phyloP scores from a whole-genome alignment of 2,797 vertebrate genomes.

The Anabacerthia variegaticeps region DNA sequence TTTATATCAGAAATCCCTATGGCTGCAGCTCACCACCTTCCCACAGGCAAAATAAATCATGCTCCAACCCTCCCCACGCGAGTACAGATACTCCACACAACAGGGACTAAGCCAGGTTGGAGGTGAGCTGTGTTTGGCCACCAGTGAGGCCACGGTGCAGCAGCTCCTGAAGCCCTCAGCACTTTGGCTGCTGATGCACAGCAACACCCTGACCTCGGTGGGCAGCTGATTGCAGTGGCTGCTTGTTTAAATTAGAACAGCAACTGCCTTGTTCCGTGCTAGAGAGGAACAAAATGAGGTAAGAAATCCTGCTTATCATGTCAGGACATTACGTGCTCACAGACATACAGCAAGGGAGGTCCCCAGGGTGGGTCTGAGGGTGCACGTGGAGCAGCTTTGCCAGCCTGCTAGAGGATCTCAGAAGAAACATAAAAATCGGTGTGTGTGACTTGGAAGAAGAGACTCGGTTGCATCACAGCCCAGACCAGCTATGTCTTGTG shows the following conservation, averaged over 20 bases:
- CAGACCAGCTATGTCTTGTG: slow-evolving; percentile 45
- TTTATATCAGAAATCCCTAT: background rate
- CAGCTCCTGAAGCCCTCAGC: background rate
- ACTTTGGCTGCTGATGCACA: background rate
- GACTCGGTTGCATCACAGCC: slow-evolving; percentile 1
- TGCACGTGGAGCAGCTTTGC: background rate
- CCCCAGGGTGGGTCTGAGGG: background rate
- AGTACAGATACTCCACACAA: background rate
- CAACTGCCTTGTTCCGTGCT: background rate
- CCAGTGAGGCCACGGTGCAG: rapidly evolving
- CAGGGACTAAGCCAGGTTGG: background rate
- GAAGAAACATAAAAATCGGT: background rate
- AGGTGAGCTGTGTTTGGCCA: background rate
- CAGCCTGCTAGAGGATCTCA: background rate
- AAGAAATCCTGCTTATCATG: background rate
- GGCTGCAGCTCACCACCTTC: background rate
- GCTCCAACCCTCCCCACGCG: background rate
- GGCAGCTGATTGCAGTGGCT: background rate
- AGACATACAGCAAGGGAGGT: rapidly evolving
- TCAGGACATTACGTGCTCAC: rapidly evolving
- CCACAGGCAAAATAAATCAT: background rate
- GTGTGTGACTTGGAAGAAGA: slow-evolving; percentile 36
- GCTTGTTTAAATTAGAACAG: background rate
- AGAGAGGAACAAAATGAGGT: background rate
- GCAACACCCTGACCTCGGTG: background rate